Conservation (phyloP, 2,888 invertebrate genomes). For the Rhagonycha fulva region DNA sequence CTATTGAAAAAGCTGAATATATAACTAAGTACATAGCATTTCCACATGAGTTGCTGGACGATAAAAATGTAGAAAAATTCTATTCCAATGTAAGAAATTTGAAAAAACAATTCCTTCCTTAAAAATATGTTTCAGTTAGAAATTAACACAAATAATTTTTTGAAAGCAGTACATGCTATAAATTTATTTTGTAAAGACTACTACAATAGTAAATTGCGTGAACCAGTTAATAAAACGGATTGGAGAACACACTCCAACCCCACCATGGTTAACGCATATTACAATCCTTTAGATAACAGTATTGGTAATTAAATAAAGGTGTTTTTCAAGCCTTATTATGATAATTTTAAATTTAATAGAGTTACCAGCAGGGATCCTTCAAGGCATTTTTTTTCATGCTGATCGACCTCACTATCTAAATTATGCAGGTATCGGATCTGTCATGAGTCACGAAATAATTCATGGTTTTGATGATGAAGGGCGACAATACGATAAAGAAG, state of each 20-base stretch:
- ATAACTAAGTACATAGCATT: constrained; percentile 92
- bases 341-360: constrained; percentile 62
- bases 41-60: constrained; percentile 84
- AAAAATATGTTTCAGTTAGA: constrained; percentile 57
- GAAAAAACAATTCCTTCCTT: constrained; percentile 49
- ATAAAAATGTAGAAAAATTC: constrained; percentile 78
- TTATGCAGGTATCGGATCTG: constrained; percentile 82
- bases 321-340: constrained; percentile 45
- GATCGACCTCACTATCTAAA: constrained; percentile 85
- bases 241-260: constrained; percentile 59
- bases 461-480: constrained; percentile 71
- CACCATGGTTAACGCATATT: constrained; percentile 61
- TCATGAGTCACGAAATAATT: constrained; percentile 85
- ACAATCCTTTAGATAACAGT: constrained; percentile 59
- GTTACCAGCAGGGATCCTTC: constrained; percentile 86
- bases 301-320: constrained; percentile 59
- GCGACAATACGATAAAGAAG: constrained; percentile 7
- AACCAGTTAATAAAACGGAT: constrained; percentile 62
- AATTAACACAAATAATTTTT: constrained; percentile 69
- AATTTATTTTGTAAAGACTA: constrained; percentile 81
- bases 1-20: constrained; percentile 76
- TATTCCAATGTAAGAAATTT: constrained; percentile 65
- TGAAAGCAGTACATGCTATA: constrained; percentile 75
- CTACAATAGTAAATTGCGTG: constrained; percentile 74
- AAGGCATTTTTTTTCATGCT: constrained; percentile 83